Evolutionary conservation across 2,888 invertebrate genomes (phyloP).

Genomic region (Calameuta filiformis): DNA sequence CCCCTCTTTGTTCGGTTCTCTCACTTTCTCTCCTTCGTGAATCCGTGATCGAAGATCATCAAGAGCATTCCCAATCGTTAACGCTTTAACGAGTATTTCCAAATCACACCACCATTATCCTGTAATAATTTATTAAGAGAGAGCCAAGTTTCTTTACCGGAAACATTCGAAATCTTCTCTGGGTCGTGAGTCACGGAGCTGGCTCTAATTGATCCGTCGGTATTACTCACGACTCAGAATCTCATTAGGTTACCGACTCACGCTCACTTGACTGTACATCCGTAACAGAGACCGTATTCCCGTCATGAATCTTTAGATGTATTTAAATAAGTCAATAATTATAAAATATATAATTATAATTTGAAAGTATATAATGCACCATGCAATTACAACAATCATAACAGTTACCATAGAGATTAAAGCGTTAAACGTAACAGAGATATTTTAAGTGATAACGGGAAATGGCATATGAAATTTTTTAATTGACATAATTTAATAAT

Average conservation of each 20-base stretch:
- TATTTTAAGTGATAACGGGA: neutral
- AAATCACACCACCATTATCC: neutral
- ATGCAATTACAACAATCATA: neutral
- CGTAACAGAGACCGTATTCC: neutral
- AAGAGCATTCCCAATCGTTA: neutral
- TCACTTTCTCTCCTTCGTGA: neutral
- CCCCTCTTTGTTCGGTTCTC: neutral
- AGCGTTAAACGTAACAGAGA: neutral
- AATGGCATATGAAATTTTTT: neutral
- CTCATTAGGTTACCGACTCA: constrained; percentile 9
- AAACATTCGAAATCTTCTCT: neutral
- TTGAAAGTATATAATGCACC: neutral
- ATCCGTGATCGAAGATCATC: neutral
- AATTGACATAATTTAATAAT: neutral
- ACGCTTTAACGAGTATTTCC: neutral
- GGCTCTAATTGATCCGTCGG: constrained; percentile 36
- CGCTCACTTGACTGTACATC: neutral
- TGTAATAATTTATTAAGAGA: neutral
- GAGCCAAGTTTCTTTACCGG: neutral
- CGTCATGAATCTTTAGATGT: neutral
- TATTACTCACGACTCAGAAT: constrained; percentile 37
- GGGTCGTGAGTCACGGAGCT: constrained; percentile 1
- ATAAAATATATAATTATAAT: neutral
- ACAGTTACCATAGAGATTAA: neutral
- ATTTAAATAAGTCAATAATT: neutral